Evolutionary conservation across 2,888 invertebrate species (phyloP), one percentile per base, ranked within the genome.

Genomic region (Acanthacorydalis orientalis): DNA sequence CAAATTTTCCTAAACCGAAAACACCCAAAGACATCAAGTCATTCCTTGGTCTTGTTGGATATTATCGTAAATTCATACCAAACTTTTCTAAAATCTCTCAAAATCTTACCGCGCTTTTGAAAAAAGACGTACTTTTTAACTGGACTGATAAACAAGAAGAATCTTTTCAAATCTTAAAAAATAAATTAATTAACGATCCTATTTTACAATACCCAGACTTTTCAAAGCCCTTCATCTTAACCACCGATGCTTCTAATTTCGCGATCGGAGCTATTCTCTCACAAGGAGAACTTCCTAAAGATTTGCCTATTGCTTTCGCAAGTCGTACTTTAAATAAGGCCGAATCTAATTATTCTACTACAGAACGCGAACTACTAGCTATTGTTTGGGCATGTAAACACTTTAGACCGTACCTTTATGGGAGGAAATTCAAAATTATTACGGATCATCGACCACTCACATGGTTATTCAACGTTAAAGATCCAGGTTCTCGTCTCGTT

Each of bases 351-450:
- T 65, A 65, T 49, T 52, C 53, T 2, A 60, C 61, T 1, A 63
- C 54, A 1, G 63, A 67, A 53, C 56, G 55, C 41, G 63, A 65
- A 55, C 48, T 63, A 2, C 46, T 64, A 44, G 59, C 60, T 0
- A 60, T 66, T 8, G 53, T 64, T 4, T 63, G 59, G 58, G 53
- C 52, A 8, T 49, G 52, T 1, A 57, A 61, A 52, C 54, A 61
- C 49, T 65, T 63, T 50, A 16, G 61, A 33, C 60, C 63, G 4
- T 65, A 64, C 47, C 44, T 65, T 2, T 62, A 56, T 48, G 64
- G 63, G 12, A 53, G 55, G 33, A 53, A 58, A 50, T 65, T 64
- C 45, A 53, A 35, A 9, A 56, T 65, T 10, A 16, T 57, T 4
- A 64, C 57, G 0, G 62, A 65, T 48, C 64, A 64, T 48, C 48